phyloP scores from a whole-genome alignment of 2,113 vertebrate genomes.

The Heloderma charlesbogerti region DNA sequence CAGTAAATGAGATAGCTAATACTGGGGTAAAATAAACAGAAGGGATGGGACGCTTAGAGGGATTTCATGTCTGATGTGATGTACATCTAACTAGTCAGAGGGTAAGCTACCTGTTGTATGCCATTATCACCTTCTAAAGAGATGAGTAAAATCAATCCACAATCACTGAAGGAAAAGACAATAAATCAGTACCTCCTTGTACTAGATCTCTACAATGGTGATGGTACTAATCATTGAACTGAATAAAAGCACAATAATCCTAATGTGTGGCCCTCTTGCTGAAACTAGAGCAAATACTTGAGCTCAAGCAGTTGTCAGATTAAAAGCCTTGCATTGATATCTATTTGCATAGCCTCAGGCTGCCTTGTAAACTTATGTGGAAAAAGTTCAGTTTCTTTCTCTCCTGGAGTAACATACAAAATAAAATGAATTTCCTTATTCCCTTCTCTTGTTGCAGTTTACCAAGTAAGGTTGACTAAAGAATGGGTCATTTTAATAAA shows the following conservation, averaged over 20 bases:
- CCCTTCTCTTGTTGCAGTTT: background rate
- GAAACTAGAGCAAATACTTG: background rate
- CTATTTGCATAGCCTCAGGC: background rate
- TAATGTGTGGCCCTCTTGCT: background rate
- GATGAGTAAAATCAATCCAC: background rate
- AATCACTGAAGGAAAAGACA: background rate
- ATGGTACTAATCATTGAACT: background rate
- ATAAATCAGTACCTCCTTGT: background rate
- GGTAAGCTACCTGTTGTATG: background rate
- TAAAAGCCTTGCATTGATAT: background rate
- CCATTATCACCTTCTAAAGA: background rate
- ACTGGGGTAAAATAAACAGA: background rate
- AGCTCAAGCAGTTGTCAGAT: background rate
- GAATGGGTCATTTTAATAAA: background rate
- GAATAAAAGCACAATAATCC: background rate
- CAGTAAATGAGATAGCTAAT: background rate
- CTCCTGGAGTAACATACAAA: background rate
- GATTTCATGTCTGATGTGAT: background rate
- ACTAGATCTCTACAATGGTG: background rate
- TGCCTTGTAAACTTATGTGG: background rate
- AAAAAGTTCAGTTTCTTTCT: background rate
- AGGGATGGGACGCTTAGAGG: background rate
- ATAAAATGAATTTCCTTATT: background rate
- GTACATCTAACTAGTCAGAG: background rate
- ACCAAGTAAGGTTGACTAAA: background rate